These are phyloP conservation scores for Bos javanicus DNA, from an alignment of 2,113 vertebrate genomes.

Conservation along the genomic window DNA sequence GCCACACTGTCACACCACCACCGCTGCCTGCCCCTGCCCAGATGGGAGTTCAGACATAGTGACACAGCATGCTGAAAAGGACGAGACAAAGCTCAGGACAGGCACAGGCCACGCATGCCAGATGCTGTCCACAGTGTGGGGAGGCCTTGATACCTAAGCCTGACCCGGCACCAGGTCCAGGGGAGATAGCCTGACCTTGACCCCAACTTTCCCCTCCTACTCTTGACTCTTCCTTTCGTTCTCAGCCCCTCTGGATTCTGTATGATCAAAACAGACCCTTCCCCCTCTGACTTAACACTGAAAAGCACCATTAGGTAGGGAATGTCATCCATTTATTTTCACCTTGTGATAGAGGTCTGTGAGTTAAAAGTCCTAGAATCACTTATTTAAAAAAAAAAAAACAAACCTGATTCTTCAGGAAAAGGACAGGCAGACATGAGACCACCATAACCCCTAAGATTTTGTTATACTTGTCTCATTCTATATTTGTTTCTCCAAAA, in stretches of 20 bases:
- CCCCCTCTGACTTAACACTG: not conserved
- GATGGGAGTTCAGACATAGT: not conserved
- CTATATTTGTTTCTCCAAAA: not conserved
- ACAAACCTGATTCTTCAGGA: not conserved
- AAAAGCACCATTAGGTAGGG: not conserved
- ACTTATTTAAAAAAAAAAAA: not conserved
- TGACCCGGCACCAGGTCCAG: not conserved
- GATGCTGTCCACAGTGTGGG: no score
- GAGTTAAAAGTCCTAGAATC: not conserved
- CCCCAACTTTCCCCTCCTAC: not conserved
- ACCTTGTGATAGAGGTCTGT: not conserved
- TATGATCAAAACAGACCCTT: not conserved
- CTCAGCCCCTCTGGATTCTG: not conserved
- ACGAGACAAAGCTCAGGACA: not conserved
- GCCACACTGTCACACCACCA: no score
- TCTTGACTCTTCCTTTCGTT: not conserved
- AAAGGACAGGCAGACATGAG: not conserved
- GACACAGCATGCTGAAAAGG: accelerated
- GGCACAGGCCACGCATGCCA: not conserved
- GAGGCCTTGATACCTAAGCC: not conserved
- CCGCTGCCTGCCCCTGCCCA: not conserved
- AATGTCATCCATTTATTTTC: not conserved
- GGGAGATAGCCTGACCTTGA: not conserved
- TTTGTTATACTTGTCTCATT: not conserved
- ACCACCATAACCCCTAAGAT: not conserved